Conservation (phyloP, 1,140 invertebrate species). For the Rhopalosiphum maidis region DNA sequence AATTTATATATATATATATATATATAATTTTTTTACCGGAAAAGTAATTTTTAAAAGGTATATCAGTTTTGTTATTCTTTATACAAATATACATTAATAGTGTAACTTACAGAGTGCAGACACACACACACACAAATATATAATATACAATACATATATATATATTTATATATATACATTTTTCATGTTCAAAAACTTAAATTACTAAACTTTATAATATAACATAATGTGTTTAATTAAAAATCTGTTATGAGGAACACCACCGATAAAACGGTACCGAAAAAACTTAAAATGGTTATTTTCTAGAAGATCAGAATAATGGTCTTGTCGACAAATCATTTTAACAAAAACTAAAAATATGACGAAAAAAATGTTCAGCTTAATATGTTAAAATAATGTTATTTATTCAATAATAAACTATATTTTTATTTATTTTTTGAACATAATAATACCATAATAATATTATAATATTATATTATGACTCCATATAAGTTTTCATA, state of each 20-base stretch:
- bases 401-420: neutral
- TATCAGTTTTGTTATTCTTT: neutral
- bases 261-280: constrained; percentile 15
- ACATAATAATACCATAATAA: too few relatives aligned
- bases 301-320: constrained; percentile 31
- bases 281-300: constrained; percentile 29
- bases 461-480: too few relatives aligned
- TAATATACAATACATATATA: neutral
- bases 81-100: neutral
- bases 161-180: neutral
- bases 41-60: constrained; percentile 40
- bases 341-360: neutral
- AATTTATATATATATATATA: too few relatives aligned
- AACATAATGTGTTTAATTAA: constrained; percentile 54
- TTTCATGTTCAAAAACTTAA: constrained; percentile 40
- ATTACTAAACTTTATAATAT: constrained; percentile 55
- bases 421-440: neutral
- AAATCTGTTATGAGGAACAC: constrained; percentile 28
- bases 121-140: neutral
- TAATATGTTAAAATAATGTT: neutral
- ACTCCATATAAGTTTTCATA: neutral
- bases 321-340: constrained; percentile 35
- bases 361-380: neutral
- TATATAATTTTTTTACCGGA: neutral
- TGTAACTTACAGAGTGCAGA: neutral